Percentiles rank a stretch among this genome's conserved stretches.
Evolutionary conservation across 2,113 vertebrate species (phyloP).

Genomic region (Festucalex cinctus): DNA sequence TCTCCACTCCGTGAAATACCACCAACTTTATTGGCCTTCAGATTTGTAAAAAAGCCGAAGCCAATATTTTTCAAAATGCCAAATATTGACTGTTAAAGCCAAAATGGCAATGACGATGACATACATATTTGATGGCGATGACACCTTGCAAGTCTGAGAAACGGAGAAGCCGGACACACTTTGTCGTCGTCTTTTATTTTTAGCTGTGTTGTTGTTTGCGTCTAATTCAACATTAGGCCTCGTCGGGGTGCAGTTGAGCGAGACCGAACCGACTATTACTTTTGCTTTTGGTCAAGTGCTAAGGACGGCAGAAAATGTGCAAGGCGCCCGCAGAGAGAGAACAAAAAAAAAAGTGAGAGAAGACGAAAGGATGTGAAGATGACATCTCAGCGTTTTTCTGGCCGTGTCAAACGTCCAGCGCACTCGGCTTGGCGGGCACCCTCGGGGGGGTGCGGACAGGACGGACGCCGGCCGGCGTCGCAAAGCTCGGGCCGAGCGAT

Average conservation of each 20-base stretch:
- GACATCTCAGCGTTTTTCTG: constrained; percentile 51
- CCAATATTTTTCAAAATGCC: too few relatives aligned
- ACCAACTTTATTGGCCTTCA: too few relatives aligned
- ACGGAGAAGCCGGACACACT: constrained; percentile 24
- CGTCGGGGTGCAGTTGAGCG: constrained; percentile 60
- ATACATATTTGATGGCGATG: too few relatives aligned
- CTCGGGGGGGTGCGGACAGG: constrained; percentile 54
- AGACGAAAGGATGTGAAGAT: background rate
- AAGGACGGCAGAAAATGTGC: constrained; percentile 52
- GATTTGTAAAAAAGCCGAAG: too few relatives aligned
- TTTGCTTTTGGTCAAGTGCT: constrained; percentile 56
- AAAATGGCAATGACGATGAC: too few relatives aligned
- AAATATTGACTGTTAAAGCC: too few relatives aligned
- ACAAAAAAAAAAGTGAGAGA: constrained; percentile 28
- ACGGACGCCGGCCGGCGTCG: constrained; percentile 44
- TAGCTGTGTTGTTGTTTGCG: constrained; percentile 64
- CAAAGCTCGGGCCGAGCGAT: constrained; percentile 46
- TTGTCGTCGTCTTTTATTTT: too few relatives aligned
- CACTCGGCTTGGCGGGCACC: constrained; percentile 52
- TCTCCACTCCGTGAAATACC: too few relatives aligned
- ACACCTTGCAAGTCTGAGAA: too few relatives aligned
- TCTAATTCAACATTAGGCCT: constrained; percentile 69
- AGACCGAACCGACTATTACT: constrained; percentile 54
- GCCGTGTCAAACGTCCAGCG: constrained; percentile 20
- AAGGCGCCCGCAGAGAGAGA: constrained; percentile 46